Evolutionary conservation across 2,888 invertebrate species (phyloP).

Genomic region (Heliothis peltigera): DNA sequence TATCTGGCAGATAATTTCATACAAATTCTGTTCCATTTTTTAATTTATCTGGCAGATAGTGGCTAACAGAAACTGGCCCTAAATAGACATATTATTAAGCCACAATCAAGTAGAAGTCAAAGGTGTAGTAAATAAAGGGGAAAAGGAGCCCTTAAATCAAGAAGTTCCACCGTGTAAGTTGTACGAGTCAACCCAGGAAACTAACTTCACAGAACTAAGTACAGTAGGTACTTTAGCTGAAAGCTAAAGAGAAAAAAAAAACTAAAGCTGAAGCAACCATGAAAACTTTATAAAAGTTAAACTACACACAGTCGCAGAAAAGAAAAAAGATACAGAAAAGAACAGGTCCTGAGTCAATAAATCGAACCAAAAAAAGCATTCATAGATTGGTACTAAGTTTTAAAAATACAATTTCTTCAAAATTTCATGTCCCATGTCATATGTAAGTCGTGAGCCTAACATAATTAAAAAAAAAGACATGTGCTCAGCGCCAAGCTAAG

Average conservation of each 20-base stretch:
- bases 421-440: too few species aligned
- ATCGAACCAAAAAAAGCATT: not conserved
- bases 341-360: slow-evolving; percentile 13
- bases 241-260: too few species aligned
- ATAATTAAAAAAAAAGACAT: too few species aligned
- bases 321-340: too few species aligned
- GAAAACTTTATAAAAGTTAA: slow-evolving; percentile 37
- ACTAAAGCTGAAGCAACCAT: too few species aligned
- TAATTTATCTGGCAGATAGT: too few species aligned
- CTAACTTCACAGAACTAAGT: slow-evolving; percentile 37
- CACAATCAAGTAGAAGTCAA: not conserved
- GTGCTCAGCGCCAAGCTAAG: too few species aligned
- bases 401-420: too few species aligned
- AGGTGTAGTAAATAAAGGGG: slow-evolving; percentile 1
- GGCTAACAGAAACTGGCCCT: too few species aligned
- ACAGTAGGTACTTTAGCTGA: slow-evolving; percentile 6
- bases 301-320: slow-evolving; percentile 1
- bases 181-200: slow-evolving; percentile 27
- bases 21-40: too few species aligned
- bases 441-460: too few species aligned
- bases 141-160: slow-evolving; percentile 27
- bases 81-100: slow-evolving; percentile 4
- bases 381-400: not conserved
- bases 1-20: too few species aligned
- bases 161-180: slow-evolving; percentile 27